A percentile compares a stretch with the other conserved stretches of the same genome.
phyloP scores from a whole-genome alignment of 2,888 invertebrate genomes.

The Thecophora atra region DNA sequence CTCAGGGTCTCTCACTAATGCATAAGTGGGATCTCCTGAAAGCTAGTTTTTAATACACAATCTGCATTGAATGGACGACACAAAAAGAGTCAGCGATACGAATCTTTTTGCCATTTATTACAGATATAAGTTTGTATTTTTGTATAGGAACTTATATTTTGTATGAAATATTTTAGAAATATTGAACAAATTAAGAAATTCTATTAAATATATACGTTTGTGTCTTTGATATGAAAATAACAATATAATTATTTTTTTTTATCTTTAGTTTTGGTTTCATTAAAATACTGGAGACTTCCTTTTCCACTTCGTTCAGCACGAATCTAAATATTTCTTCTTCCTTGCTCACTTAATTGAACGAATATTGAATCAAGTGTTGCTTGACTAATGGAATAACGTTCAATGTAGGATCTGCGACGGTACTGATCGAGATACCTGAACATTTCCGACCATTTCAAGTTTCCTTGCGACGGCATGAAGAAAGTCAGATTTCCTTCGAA shows the following conservation, averaged over 20 bases:
- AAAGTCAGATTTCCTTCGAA: not conserved
- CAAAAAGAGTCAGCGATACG: too few species aligned
- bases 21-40: too few species aligned
- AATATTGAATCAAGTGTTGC: not conserved
- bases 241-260: not conserved
- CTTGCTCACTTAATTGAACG: not conserved
- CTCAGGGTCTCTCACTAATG: too few species aligned
- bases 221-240: too few species aligned
- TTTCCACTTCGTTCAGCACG: not conserved
- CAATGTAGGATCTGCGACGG: not conserved
- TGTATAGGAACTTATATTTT: too few species aligned
- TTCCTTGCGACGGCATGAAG: not conserved
- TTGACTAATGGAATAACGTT: not conserved
- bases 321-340: not conserved
- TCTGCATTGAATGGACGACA: too few species aligned
- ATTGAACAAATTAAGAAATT: too few species aligned
- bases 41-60: too few species aligned
- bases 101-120: too few species aligned
- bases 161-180: too few species aligned
- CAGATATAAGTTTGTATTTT: too few species aligned
- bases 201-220: too few species aligned
- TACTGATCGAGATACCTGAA: not conserved
- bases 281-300: not conserved
- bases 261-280: not conserved
- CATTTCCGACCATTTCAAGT: slow-evolving; percentile 2